These are phyloP conservation scores for Synergus gifuensis DNA, from an alignment of 2,888 invertebrate species.

Conservation along the genomic window DNA sequence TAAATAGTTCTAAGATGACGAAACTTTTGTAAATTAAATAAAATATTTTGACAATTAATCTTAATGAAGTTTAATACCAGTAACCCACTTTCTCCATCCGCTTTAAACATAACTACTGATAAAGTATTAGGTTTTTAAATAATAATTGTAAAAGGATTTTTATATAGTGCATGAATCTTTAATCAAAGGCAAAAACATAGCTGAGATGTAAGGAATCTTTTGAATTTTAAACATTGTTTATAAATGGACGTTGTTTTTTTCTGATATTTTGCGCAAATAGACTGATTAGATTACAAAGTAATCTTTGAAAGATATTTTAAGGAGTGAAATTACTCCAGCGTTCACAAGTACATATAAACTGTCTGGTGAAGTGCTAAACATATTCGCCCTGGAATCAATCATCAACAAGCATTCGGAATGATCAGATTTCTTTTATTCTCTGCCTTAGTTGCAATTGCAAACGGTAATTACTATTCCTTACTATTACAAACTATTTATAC, in stretches of 20 bases:
- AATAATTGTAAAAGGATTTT: no score
- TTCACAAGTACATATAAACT: background rate
- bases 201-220: no score
- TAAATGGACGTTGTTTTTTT: background rate
- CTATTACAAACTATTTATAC: background rate
- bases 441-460: background rate
- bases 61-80: no score
- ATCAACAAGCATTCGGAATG: background rate
- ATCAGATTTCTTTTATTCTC: background rate
- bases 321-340: background rate
- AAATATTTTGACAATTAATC: no score
- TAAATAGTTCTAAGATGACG: no score
- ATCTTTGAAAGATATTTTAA: background rate
- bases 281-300: background rate
- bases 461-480: background rate
- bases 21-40: no score
- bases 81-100: no score
- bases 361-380: background rate
- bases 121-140: no score
- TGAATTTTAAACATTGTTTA: background rate
- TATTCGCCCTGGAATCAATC: background rate
- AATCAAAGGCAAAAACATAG: no score
- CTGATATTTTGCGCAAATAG: background rate
- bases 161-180: no score
- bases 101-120: no score